These are phyloP conservation scores for Gisinianus flammeolus DNA, from an alignment of 2,888 invertebrate genomes.

Conservation along the genomic window DNA sequence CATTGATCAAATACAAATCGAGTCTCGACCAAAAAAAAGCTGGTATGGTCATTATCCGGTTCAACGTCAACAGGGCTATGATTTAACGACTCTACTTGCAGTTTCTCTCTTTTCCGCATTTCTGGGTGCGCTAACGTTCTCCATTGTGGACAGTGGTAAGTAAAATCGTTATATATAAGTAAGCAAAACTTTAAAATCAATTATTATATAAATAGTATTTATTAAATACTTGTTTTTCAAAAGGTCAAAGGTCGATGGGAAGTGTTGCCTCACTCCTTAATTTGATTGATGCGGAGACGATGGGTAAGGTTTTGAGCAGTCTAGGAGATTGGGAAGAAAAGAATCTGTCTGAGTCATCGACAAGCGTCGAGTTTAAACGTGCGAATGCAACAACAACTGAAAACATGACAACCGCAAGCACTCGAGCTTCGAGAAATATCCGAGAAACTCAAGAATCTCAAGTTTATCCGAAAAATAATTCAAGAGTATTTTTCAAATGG, in stretches of 20 bases:
- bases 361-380: neutral
- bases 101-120: slow-evolving; percentile 55
- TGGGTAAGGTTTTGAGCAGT: neutral
- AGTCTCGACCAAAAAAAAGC: neutral
- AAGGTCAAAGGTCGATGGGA: slow-evolving; percentile 21
- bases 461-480: neutral
- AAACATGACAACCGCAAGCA: neutral
- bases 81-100: slow-evolving; percentile 53
- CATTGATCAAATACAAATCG: slow-evolving; percentile 28
- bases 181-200: slow-evolving; percentile 36
- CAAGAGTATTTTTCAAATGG: slow-evolving; percentile 40
- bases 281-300: slow-evolving; percentile 21
- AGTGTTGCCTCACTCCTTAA: slow-evolving; percentile 3
- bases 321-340: slow-evolving; percentile 10
- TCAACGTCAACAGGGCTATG: slow-evolving; percentile 41
- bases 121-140: slow-evolving; percentile 53
- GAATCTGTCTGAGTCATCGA: neutral
- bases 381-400: neutral
- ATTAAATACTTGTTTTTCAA: neutral
- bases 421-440: neutral
- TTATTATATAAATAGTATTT: no score
- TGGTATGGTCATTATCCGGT: neutral
- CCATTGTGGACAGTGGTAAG: slow-evolving; percentile 47
- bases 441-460: neutral
- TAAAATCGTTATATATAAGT: slow-evolving; percentile 43